Percentiles rank a stretch among this genome's conserved stretches.
Conservation (phyloP, 2,797 vertebrate species). For the Telmatherina bonti region DNA sequence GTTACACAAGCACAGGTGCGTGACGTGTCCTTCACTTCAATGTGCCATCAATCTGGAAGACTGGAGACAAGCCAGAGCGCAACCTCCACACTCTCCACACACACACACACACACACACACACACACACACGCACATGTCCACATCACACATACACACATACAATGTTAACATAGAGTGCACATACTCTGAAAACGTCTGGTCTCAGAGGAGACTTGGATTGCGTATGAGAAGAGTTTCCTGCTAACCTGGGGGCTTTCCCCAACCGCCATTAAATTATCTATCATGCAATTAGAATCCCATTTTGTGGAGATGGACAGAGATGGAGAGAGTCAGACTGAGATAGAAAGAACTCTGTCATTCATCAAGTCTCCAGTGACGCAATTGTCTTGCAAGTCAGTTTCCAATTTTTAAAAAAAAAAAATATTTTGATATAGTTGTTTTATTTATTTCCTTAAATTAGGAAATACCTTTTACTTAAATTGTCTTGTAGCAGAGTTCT, state of each 20-base stretch:
- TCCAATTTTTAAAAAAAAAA: not conserved
- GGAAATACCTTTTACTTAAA: too few relatives aligned
- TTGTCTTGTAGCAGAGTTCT: too few relatives aligned
- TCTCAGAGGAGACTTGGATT: conserved; percentile 19
- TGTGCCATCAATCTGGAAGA: conserved; percentile 69
- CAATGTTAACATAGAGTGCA: not conserved
- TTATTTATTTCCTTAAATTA: not conserved
- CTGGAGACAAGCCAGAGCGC: conserved; percentile 59
- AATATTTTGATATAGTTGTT: not conserved
- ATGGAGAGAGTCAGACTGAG: not conserved
- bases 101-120: conserved; percentile 9
- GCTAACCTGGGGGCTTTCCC: conserved; percentile 43
- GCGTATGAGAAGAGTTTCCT: conserved; percentile 28
- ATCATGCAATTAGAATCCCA: conserved; percentile 47
- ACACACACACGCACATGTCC: conserved; percentile 26
- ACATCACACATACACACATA: not conserved
- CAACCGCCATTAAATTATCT: conserved; percentile 57
- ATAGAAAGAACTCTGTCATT: conserved; percentile 3
- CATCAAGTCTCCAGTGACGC: conserved; percentile 17
- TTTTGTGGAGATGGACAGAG: conserved; percentile 8
- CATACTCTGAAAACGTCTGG: not conserved
- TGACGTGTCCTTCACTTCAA: conserved; percentile 76
- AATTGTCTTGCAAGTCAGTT: conserved; percentile 10
- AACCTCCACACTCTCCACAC: too few relatives aligned
- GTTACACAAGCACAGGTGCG: conserved; percentile 66